Evolutionary conservation across 2,888 invertebrate genomes (phyloP), one percentile per base, ranked within the genome.

Genomic region (Rotaria sp.): DNA sequence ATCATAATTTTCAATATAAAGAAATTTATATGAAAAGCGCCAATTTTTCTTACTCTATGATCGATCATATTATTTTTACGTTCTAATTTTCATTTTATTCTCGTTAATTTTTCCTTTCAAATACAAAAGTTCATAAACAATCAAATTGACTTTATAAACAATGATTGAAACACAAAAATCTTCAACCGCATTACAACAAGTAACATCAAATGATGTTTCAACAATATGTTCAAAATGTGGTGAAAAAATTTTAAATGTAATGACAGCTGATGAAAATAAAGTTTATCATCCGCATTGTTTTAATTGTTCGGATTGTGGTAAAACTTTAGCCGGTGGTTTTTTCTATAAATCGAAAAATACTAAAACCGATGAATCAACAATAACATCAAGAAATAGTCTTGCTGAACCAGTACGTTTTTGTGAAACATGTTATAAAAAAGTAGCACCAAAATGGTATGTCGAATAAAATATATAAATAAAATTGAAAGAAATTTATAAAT

Each of bases 201-300:
- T 67, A 67, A 18, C 67, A 67, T 35, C 67, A 21, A 30, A 21
- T 67, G 67, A 30, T 45, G 35, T 26, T 1, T n/a, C 75, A 26
- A 45, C 80, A 21, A 21, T 18, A 4, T 80, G 80, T 80, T n/a
- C 41, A n/a, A 80, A 80, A 80, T 80, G 80, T 80, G 45, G 45
- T 15, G 80, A 80, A 45, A 80, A 80, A 80, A 80, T 80, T 5
- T 80, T 80, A 15, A 80, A 80, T 80, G 80, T 80, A 15, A 80
- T 80, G 80, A 80, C 80, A 21, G 80, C 80, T n/a, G 80, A 80
- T n/a, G 80, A 80, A 45, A 45, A 45, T 45, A 41, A 45, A 80
- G 80, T 80, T 45, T 80, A 80, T 80, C 80, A 80, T 80, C 80
- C 80, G 24, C 80, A 80, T 80, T 80, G 80, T 80, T 80, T 80